A percentile compares a stretch with the other conserved stretches of the same genome.
Evolutionary conservation across 1,140 invertebrate genomes (phyloP).

Genomic region (Phymastichus coffea): DNA sequence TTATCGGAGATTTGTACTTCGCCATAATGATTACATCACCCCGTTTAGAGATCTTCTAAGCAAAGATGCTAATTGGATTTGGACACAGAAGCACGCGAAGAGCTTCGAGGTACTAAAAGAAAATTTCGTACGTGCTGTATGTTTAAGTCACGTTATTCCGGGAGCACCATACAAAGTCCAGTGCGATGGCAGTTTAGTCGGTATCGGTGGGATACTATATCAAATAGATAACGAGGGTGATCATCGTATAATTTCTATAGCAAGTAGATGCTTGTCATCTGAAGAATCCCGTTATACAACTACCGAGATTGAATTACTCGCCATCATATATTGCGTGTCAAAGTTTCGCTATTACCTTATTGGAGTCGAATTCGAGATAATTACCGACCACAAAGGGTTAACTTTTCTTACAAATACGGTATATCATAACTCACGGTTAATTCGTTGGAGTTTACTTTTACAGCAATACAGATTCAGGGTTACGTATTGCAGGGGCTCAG

Average conservation of each 20-base stretch:
- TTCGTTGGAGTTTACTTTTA: slow-evolving; percentile 47
- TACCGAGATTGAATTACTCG: too few relatives aligned
- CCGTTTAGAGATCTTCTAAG: slow-evolving; percentile 21
- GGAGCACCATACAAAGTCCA: slow-evolving; percentile 17
- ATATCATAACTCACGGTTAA: background rate
- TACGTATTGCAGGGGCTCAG: slow-evolving; percentile 34
- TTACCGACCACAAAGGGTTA: too few relatives aligned
- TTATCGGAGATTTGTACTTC: slow-evolving; percentile 26
- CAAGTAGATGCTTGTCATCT: too few relatives aligned
- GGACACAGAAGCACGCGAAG: slow-evolving; percentile 9
- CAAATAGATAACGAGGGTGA: slow-evolving; percentile 8
- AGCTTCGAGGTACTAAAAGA: slow-evolving; percentile 23
- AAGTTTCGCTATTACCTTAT: too few relatives aligned
- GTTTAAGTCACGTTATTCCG: slow-evolving; percentile 19
- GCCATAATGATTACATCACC: slow-evolving; percentile 13
- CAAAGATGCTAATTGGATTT: slow-evolving; percentile 11
- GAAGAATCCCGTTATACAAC: too few relatives aligned
- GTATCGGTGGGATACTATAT: slow-evolving; percentile 18
- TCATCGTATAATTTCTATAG: too few relatives aligned
- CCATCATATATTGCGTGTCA: too few relatives aligned
- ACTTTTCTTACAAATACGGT: background rate
- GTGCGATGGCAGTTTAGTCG: slow-evolving; percentile 14
- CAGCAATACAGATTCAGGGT: slow-evolving; percentile 47
- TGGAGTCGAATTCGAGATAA: too few relatives aligned
- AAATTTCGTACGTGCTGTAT: slow-evolving; percentile 21